Conservation (phyloP, 2,888 invertebrate genomes). For the Pteria penguin region DNA sequence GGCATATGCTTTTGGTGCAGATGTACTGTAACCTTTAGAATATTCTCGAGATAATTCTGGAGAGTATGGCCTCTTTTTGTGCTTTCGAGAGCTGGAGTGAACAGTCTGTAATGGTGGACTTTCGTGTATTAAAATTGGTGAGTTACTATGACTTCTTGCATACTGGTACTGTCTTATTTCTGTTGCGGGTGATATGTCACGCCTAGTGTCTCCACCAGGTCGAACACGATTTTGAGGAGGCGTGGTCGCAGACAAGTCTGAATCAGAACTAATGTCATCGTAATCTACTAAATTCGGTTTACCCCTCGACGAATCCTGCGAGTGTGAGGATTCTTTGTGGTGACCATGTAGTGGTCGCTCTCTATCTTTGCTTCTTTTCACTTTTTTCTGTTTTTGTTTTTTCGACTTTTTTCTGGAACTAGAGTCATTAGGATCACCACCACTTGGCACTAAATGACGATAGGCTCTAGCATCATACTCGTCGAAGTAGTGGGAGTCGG, state of each 20-base stretch:
- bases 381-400: conserved; percentile 64
- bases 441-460: conserved; percentile 63
- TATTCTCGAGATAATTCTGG: conserved; percentile 46
- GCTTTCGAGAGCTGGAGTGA: conserved; percentile 56
- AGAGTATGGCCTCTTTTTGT: conserved; percentile 59
- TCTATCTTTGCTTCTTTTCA: conserved; percentile 39
- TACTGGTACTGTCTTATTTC: conserved; percentile 60
- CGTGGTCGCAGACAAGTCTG: conserved; percentile 58
- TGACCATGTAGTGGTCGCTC: background rate
- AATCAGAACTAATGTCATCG: conserved; percentile 75
- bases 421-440: conserved; percentile 41
- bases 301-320: conserved; percentile 38
- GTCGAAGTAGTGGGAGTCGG: conserved; percentile 47
- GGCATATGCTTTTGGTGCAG: conserved; percentile 59
- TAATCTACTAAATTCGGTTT: conserved; percentile 66
- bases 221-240: conserved; percentile 42
- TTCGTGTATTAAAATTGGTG: conserved; percentile 61
- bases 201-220: conserved; percentile 33
- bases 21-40: conserved; percentile 25
- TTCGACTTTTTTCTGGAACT: conserved; percentile 54
- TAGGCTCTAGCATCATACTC: conserved; percentile 76
- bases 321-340: background rate
- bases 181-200: conserved; percentile 61
- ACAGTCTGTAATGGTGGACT: conserved; percentile 55
- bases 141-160: conserved; percentile 67